phyloP scores from a whole-genome alignment of 2,888 invertebrate species.

The Leucoma salicis region DNA sequence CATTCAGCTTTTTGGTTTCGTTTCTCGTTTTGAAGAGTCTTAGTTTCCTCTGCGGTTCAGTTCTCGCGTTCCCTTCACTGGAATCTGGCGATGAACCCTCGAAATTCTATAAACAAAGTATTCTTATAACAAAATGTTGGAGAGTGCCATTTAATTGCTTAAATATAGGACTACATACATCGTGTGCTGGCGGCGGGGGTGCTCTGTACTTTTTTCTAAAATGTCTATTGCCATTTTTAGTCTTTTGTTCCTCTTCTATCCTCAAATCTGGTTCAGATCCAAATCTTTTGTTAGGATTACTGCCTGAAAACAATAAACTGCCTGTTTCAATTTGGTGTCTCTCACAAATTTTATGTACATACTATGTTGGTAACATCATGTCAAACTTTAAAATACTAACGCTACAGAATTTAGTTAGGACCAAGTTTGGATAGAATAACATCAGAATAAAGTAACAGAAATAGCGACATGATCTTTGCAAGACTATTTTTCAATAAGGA shows the following conservation, averaged over 20 bases:
- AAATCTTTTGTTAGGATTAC: conserved; percentile 79
- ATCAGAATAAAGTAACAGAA: no score
- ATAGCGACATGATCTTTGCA: no score
- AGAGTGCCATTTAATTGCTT: neutral
- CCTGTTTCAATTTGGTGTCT: neutral
- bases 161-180: conserved; percentile 49
- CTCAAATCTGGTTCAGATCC: conserved; percentile 89
- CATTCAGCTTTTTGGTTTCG: conserved; percentile 84
- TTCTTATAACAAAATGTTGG: neutral
- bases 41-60: conserved; percentile 79
- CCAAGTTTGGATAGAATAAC: no score
- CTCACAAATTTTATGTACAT: no score
- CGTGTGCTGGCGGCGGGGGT: conserved; percentile 82
- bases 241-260: conserved; percentile 66
- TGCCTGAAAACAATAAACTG: conserved; percentile 44
- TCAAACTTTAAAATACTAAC: no score
- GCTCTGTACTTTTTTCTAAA: conserved; percentile 91
- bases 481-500: no score
- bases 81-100: conserved; percentile 84
- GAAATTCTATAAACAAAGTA: conserved; percentile 50
- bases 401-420: no score
- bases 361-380: no score
- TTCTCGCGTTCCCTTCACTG: conserved; percentile 75
- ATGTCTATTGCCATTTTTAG: conserved; percentile 67
- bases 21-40: conserved; percentile 89